These are phyloP conservation scores for Premnoplex brunnescens DNA, from an alignment of 2,797 vertebrate genomes.

Conservation along the genomic window DNA sequence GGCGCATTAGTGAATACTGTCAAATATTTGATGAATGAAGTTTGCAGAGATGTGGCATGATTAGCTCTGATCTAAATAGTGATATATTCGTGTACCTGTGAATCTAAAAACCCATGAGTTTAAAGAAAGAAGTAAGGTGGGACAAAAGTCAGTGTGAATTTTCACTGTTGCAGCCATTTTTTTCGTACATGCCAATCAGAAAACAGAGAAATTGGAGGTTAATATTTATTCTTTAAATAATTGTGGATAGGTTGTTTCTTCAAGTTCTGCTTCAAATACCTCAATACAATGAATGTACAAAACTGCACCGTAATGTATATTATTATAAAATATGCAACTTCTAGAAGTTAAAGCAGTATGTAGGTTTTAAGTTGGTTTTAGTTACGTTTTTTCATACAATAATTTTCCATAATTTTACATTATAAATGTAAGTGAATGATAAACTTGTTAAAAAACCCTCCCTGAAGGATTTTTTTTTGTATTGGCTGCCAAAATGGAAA, in stretches of 20 bases:
- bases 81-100: not conserved
- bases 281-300: slow-evolving; percentile 15
- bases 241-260: not conserved
- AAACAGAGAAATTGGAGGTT: not conserved
- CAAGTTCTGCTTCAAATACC: not conserved
- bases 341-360: slow-evolving; percentile 12
- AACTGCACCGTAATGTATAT: not conserved
- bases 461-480: not conserved
- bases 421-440: not conserved
- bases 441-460: not conserved
- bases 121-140: not conserved
- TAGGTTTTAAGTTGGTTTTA: slow-evolving; percentile 42
- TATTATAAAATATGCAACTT: not conserved
- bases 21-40: not conserved
- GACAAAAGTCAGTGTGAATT: not conserved
- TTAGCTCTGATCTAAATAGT: not conserved
- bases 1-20: not conserved
- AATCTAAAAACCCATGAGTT: not conserved
- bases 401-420: not conserved
- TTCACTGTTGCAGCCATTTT: slow-evolving; percentile 23
- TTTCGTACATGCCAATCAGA: not conserved
- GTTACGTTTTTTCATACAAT: slow-evolving; percentile 1
- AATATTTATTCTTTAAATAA: slow-evolving; percentile 2
- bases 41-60: not conserved
- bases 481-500: not conserved